A percentile compares a stretch with the other conserved stretches of the same genome.
phyloP scores from a whole-genome alignment of 1,140 invertebrate genomes.

The Himalopsyche phryganea region DNA sequence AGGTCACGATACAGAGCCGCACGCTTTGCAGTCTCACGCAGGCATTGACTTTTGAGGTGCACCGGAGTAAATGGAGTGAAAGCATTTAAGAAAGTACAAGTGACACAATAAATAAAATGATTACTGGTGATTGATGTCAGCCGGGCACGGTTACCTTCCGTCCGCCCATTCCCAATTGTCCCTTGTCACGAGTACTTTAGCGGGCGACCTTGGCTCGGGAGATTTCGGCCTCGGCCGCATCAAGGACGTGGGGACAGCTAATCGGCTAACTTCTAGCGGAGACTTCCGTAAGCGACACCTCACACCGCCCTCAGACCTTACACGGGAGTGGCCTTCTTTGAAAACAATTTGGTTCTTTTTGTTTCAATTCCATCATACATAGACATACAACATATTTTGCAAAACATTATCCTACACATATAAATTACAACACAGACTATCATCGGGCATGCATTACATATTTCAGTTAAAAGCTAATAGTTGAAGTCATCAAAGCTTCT shows the following conservation, averaged over 20 bases:
- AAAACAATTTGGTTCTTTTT: constrained; percentile 32
- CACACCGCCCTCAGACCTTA: constrained; percentile 16
- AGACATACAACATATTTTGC: constrained; percentile 27
- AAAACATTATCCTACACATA: constrained; percentile 12
- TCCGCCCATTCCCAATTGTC: neutral
- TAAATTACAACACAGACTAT: constrained; percentile 25
- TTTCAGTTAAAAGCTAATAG: constrained; percentile 17
- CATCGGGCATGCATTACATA: constrained; percentile 31
- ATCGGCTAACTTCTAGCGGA: constrained; percentile 5
- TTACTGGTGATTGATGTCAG: constrained; percentile 31
- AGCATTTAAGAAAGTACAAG: constrained; percentile 21
- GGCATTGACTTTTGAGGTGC: constrained; percentile 27
- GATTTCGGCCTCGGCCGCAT: no score
- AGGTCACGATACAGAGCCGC: constrained; percentile 19
- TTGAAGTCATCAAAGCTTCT: neutral
- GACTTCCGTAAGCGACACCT: constrained; percentile 18
- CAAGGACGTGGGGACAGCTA: constrained; percentile 4
- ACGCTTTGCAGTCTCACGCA: constrained; percentile 2
- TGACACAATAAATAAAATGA: constrained; percentile 36
- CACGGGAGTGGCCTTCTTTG: constrained; percentile 20
- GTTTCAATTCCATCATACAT: constrained; percentile 30
- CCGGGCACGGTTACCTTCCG: constrained; percentile 11
- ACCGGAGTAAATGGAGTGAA: constrained; percentile 27
- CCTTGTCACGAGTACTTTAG: constrained; percentile 7
- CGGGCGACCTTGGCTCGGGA: neutral